Evolutionary conservation across 2,888 invertebrate genomes (phyloP), one percentile per base, ranked within the genome.

Genomic region (Ormyrus thymus): DNA sequence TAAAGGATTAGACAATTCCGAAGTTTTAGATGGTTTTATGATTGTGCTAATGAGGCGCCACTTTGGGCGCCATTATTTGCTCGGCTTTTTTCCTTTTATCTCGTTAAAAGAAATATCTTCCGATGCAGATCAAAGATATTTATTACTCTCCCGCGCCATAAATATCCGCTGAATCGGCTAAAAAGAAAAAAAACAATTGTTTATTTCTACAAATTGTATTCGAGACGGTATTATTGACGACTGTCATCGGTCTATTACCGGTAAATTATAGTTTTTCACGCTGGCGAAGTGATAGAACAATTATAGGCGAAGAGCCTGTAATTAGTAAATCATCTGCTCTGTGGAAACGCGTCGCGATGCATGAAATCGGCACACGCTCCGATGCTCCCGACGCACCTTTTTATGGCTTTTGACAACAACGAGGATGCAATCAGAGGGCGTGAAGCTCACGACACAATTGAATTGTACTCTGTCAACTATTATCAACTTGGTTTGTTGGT

Each of bases 271-370:
- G 29, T 53, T 69, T 29, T 72, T 61, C 13, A 50, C 59, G 64
- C 53, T 65, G 13, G 4, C 15, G 29, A 58, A 46, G 56, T 58
- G 51, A 51, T 53, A 45, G 48, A 68, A 78, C 45, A 29, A 73
- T 62, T 62, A 15, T 59, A 15, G 10, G 11, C 50, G 29, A 29
- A 15, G 50, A 53, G 15, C 10, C 15, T 13, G 59, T 64, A 77
- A 77, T 80, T 80, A 72, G 64, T 51, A 76, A 76, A 76, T 76
- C 69, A 76, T 64, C 76, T 46, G 50, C 11, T 64, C 68, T 48
- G 55, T 53, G 77, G 80, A 75, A 80, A 80, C 72, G 80, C 80
- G 58, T 80, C 80, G 64, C 62, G 78, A 68, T 80, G 80, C 80
- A 68, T 80, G 80, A 80, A 80, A 77, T 76, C 73, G 74, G 61